Evolutionary conservation across 2,888 invertebrate genomes (phyloP), one percentile per base, ranked within the genome.

Genomic region (Dioctria rufipes): DNA sequence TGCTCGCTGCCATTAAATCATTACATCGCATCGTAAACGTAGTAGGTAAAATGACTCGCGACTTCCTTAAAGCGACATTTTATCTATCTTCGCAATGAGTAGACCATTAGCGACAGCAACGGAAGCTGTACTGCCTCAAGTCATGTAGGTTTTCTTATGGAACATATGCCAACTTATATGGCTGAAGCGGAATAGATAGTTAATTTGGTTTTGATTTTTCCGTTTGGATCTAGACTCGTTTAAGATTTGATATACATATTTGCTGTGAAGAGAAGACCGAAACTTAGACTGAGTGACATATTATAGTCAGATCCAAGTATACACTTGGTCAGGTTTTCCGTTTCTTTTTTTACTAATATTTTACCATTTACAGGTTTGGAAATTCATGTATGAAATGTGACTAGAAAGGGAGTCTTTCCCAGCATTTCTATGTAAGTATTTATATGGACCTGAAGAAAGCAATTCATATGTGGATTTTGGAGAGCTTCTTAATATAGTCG

Each of bases 21-120:
- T 25, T 2, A 42, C 25, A 13, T 25, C 67, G 46, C 25, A 67
- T 46, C 49, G 25, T 25, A 46, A 46, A 5, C 9, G 9, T 46
- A 9, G 49, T 67, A 43, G 46, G 67, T 67, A 67, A 46, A 46
- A 25, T 46, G 46, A 67, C 46, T 67, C 67, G 25, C 25, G 37
- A 67, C 67, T 67, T 67, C 67, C 67, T 67, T 67, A 67, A 67
- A 46, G 9, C 40, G 67, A 13, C 49, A 13, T 67, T 67, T 25
- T 25, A 25, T 2, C 25, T 67, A 67, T 46, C 67, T 67, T 42
- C 5, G 11, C 49, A 43, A 67, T 46, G 9, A 46, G 67, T 46
- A 25, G 25, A 46, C 67, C 40, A 67, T 67, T 67, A 67, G 67
- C 46, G 43, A 67, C 43, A 67, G 8, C 25, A 67, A 43, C 67